These are phyloP conservation scores for Pinctada fucata DNA, from an alignment of 2,888 invertebrate genomes.

Conservation along the genomic window DNA sequence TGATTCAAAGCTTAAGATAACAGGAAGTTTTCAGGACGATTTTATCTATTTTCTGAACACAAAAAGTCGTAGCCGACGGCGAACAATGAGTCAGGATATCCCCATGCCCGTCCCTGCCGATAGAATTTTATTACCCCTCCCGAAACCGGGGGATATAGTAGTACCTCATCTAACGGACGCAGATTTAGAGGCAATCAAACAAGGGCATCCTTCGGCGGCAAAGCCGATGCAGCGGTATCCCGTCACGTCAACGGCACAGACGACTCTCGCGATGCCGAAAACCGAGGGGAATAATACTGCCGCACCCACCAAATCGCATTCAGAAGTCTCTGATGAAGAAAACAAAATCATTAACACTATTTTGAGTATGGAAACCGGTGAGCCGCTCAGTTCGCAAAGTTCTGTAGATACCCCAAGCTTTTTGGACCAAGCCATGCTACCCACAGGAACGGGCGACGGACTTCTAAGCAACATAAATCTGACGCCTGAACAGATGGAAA, in stretches of 20 bases:
- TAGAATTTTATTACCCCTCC: conserved; percentile 60
- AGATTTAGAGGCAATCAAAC: conserved; percentile 66
- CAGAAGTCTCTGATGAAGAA: conserved; percentile 57
- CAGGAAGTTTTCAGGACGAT: conserved; percentile 75
- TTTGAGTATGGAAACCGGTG: conserved; percentile 66
- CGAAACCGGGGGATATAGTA: conserved; percentile 67
- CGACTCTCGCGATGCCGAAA: conserved; percentile 28
- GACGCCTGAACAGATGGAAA: conserved; percentile 68
- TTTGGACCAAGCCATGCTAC: conserved; percentile 46
- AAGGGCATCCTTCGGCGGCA: conserved; percentile 28
- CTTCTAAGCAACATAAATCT: conserved; percentile 48
- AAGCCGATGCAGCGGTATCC: background rate
- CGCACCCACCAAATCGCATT: conserved; percentile 39
- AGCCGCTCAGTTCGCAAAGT: conserved; percentile 35
- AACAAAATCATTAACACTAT: conserved; percentile 69
- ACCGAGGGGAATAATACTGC: conserved; percentile 21
- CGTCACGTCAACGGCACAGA: background rate
- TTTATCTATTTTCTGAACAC: conserved; percentile 76
- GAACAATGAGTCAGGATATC: conserved; percentile 56
- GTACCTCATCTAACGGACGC: conserved; percentile 71
- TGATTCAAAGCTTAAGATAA: conserved; percentile 74
- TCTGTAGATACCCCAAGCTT: conserved; percentile 30
- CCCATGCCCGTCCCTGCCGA: conserved; percentile 48
- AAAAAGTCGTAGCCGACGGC: conserved; percentile 65
- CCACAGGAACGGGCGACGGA: conserved; percentile 28